Conservation (phyloP, 2,797 vertebrate genomes). For the Karalla daura region DNA sequence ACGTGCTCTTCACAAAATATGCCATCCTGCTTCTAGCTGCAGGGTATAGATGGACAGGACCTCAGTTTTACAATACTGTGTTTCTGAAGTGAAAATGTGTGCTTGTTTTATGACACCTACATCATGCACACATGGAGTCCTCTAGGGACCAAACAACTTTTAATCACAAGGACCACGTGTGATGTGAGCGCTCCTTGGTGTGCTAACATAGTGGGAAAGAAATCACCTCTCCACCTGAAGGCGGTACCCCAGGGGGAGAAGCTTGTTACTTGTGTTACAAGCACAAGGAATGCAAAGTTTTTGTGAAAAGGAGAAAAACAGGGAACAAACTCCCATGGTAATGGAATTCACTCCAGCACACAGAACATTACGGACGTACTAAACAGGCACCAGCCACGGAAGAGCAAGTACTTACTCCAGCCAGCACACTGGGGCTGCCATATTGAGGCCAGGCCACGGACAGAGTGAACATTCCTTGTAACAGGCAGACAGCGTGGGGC, state of each 20-base stretch:
- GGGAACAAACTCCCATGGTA: slow-evolving; percentile 65
- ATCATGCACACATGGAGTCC: slow-evolving; percentile 1
- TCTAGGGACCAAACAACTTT: slow-evolving; percentile 50
- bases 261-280: slow-evolving; percentile 71
- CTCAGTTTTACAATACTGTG: slow-evolving; percentile 12
- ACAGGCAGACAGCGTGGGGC: slow-evolving; percentile 28
- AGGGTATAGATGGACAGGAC: slow-evolving; percentile 1
- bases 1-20: slow-evolving; percentile 27
- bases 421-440: slow-evolving; percentile 55
- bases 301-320: slow-evolving; percentile 48
- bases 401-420: slow-evolving; percentile 59
- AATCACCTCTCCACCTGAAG: slow-evolving; percentile 61
- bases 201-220: slow-evolving; percentile 55
- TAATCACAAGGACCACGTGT: slow-evolving; percentile 61
- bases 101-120: neutral
- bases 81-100: slow-evolving; percentile 42
- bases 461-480: slow-evolving; percentile 53
- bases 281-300: slow-evolving; percentile 65
- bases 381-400: slow-evolving; percentile 59
- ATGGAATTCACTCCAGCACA: slow-evolving; percentile 79
- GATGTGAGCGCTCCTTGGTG: slow-evolving; percentile 45
- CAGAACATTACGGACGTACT: slow-evolving; percentile 67
- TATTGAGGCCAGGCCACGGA: slow-evolving; percentile 49
- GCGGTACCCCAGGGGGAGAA: slow-evolving; percentile 62
- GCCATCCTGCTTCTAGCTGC: neutral